A percentile compares a stretch with the other conserved stretches of the same genome.
These are phyloP conservation scores for Paraplagusia blochii DNA, from an alignment of 2,113 vertebrate genomes.

Conservation along the genomic window DNA sequence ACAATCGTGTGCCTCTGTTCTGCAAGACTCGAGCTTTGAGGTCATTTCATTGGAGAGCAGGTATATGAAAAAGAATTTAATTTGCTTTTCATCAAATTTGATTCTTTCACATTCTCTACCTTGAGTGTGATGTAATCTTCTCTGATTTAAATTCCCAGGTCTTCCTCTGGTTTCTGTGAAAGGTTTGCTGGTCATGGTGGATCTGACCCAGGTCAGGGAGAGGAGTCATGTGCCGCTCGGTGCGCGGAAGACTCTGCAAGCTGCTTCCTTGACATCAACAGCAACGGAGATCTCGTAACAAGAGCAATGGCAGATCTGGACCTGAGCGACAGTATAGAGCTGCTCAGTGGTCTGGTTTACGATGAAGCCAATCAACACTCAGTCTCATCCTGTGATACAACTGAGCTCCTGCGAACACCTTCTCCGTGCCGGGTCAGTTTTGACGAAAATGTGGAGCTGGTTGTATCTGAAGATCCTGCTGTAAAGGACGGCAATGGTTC, in stretches of 20 bases:
- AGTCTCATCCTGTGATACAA: constrained; percentile 49
- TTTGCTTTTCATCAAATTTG: not conserved
- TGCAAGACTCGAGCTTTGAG: constrained; percentile 61
- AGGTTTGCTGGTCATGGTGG: constrained; percentile 51
- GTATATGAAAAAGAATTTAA: constrained; percentile 7
- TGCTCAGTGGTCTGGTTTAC: constrained; percentile 9
- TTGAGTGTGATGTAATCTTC: not conserved
- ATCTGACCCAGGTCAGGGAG: constrained; percentile 50
- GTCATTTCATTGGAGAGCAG: constrained; percentile 75
- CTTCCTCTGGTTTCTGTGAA: constrained; percentile 77
- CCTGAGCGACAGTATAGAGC: constrained; percentile 55
- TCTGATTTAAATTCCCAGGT: constrained; percentile 45
- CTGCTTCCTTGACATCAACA: constrained; percentile 71
- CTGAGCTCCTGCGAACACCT: constrained; percentile 51
- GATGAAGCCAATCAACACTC: constrained; percentile 36
- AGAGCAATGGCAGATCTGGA: constrained; percentile 68
- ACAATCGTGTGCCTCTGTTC: constrained; percentile 28
- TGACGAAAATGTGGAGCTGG: constrained; percentile 34
- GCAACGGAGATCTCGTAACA: constrained; percentile 66
- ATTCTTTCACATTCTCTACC: not conserved
- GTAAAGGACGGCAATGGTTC: not conserved
- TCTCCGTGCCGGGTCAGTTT: constrained; percentile 45
- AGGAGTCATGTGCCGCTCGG: constrained; percentile 15
- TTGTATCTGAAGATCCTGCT: not conserved
- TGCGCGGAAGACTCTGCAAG: constrained; percentile 57